phyloP scores from a whole-genome alignment of 2,888 invertebrate genomes.

The Geophilus truncorum region DNA sequence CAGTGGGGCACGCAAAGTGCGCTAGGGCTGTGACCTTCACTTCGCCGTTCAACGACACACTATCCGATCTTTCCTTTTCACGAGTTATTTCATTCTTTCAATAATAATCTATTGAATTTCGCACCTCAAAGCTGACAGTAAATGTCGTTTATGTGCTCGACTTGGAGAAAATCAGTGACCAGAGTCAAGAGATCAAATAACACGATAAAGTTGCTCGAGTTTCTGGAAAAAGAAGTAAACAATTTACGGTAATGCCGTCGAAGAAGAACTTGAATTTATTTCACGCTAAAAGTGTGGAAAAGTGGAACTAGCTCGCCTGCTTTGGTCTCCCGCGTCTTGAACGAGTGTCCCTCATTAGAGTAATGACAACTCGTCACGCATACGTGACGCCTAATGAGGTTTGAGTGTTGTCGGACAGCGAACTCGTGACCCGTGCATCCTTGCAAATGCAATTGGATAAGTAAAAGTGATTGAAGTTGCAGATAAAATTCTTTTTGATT shows the following conservation, averaged over 20 bases:
- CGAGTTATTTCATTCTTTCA: not conserved
- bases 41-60: not conserved
- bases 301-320: not conserved
- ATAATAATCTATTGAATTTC: not conserved
- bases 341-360: not conserved
- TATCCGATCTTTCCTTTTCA: not conserved
- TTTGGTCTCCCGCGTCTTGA: not conserved
- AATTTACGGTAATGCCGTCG: not conserved
- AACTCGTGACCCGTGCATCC: not conserved
- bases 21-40: not conserved
- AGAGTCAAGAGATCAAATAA: not conserved
- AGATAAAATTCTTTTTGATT: not conserved
- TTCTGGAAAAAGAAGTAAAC: not conserved
- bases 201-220: not conserved
- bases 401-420: not conserved
- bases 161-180: not conserved
- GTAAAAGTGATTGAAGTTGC: not conserved
- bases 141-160: not conserved
- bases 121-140: not conserved
- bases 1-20: not conserved
- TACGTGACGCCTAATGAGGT: not conserved
- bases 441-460: not conserved
- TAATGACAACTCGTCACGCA: not conserved
- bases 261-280: not conserved
- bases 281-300: not conserved